Evolutionary conservation across 1,140 invertebrate species (phyloP), one percentile per base, ranked within the genome.

Genomic region (Drosophila subpulchrella): DNA sequence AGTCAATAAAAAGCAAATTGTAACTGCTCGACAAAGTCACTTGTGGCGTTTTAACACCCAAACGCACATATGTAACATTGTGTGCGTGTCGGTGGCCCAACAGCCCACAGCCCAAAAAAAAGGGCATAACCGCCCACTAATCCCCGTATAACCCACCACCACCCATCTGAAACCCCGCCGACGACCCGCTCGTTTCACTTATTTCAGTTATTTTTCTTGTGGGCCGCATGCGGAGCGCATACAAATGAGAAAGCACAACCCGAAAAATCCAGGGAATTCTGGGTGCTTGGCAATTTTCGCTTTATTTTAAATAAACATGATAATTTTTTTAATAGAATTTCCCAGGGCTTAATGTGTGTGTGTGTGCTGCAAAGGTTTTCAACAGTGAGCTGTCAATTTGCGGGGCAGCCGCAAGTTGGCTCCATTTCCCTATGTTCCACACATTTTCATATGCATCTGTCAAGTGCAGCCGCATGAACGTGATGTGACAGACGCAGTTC

Each of bases 1-100:
- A 84, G 84, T 88, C 84, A 89, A 89, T 89, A 89, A 89, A 89
- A 89, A 89, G 84, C 84, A 89, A 89, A 89, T 89, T 89, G 84
- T 89, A 89, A 84, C 79, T 80, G 84, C 76, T 72, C 67, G 76
- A 88, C 84, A 89, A 72, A 80, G 84, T 88, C 77, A 84, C 84
- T 89, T 89, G 80, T 84, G 84, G 80, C 73, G 74, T 78, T 89
- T 89, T 89, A 89, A 80, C 83, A 88, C 83, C 79, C 68, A 71
- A 73, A 80, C 73, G 70, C 75, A 77, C 75, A 71, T 78, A 78
- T 72, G 71, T 67, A 75, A 12, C 62, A 27, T 50, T 62, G 53
- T 74, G 67, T 82, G 83, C 71, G 83, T 88, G 83, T 60, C 51
- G 51, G 74, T 20, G 44, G 56, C 41, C 74, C 27, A 27, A 27